Base-by-base conservation (phyloP, 2,113 vertebrate genomes). In the Zosterops hypoxanthus region DNA sequence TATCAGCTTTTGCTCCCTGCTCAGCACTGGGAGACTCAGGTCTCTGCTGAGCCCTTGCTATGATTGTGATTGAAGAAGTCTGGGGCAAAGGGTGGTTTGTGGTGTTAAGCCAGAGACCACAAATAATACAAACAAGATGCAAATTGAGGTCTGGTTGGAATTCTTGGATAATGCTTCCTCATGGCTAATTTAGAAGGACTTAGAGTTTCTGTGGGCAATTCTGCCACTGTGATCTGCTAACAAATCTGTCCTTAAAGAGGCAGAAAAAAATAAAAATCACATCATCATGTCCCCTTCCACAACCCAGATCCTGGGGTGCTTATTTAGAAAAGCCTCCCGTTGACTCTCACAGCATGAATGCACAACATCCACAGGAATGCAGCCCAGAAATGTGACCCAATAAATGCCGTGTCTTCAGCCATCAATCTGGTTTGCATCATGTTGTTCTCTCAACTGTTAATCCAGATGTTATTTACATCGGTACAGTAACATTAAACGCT, bases 401-500 rank as follows among this genome's bases (percentile, higher is more conserved):
- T 78, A 93, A 93, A 83, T 10, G 82, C 50, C 5, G 14, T 76
- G 42, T 78, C 90, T 88, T 90, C 81, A 92, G 88, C 81, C 86
- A 72, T 97, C 90, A 93, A 92, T 94, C 94, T 95, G 91, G 59
- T 97, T 92, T 3, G 3, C 90, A 82, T 94, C 75, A 60, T 63
- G 86, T 94, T 90, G 90, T 68, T 91, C 95, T 60, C 92, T 95
- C 95, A 72, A 56, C 93, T 94, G 84, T 87, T 89, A 94, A 96
- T 92, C 96, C 96, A 97, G 96, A 94, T 97, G 94, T 95, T 96
- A 95, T 97, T 97, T 96, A 96, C 95, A 90, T 64, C 10, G 0
- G 80, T 95, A 79, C 81, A 87, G 88, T 94, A 92, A 91, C 94
- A 94, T 96, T 96, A 91, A 97, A 94, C 0, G 36, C 96, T 97